A percentile compares a stretch with the other conserved stretches of the same genome.
Conservation (phyloP, 2,113 vertebrate genomes). For the Leucoraja erinaceus region DNA sequence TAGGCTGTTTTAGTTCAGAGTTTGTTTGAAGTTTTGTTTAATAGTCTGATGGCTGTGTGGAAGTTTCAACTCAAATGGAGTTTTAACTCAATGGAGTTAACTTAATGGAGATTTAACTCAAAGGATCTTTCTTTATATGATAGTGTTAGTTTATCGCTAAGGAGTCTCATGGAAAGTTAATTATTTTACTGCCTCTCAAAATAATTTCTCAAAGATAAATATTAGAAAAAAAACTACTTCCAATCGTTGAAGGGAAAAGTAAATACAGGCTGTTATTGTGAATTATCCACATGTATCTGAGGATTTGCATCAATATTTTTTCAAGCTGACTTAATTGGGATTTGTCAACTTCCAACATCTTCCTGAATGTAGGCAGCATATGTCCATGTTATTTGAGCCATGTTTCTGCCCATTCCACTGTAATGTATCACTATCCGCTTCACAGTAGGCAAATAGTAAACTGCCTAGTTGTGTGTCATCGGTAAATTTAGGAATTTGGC, state of each 20-base stretch:
- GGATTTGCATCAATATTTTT: not conserved
- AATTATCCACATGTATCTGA: not conserved
- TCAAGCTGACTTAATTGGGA: not conserved
- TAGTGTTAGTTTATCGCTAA: not conserved
- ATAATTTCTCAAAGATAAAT: not conserved
- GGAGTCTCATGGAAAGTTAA: not conserved
- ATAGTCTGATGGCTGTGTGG: too few relatives aligned
- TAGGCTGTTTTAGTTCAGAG: too few relatives aligned
- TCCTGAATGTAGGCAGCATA: too few relatives aligned
- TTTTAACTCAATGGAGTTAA: too few relatives aligned
- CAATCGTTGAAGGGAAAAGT: not conserved
- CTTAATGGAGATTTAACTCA: not conserved
- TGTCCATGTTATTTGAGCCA: too few relatives aligned
- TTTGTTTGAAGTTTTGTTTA: too few relatives aligned
- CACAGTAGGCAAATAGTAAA: too few relatives aligned
- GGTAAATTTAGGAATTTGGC: too few relatives aligned
- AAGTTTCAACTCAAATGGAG: too few relatives aligned
- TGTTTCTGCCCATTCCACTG: too few relatives aligned
- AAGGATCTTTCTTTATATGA: conserved; percentile 1
- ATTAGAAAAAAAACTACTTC: not conserved
- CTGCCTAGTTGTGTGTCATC: too few relatives aligned
- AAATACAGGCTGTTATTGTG: not conserved
- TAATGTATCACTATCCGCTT: too few relatives aligned
- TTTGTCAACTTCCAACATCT: not conserved
- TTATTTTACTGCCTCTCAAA: not conserved